Conservation (phyloP, 2,797 vertebrate species). For the Neosalanx taihuensis region DNA sequence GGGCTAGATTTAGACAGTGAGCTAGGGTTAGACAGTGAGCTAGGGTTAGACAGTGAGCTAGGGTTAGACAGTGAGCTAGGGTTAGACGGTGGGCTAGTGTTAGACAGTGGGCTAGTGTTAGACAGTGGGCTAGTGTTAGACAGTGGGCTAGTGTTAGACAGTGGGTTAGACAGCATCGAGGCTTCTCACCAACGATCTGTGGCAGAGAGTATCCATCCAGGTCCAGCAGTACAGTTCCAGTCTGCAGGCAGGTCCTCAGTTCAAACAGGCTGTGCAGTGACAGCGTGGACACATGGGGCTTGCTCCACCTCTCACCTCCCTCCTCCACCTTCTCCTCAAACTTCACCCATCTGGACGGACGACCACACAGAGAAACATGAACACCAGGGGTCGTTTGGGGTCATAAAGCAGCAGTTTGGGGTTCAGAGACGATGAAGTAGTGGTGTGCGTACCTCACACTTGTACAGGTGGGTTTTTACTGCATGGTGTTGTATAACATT, state of each 20-base stretch:
- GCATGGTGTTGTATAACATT: neutral
- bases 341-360: conserved; percentile 87
- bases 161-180: too few species aligned
- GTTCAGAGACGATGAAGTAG: neutral
- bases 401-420: neutral
- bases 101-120: too few species aligned
- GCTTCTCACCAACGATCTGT: conserved; percentile 90
- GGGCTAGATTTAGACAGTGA: too few species aligned
- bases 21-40: too few species aligned
- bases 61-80: too few species aligned
- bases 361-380: neutral
- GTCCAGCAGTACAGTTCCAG: conserved; percentile 88
- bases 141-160: too few species aligned
- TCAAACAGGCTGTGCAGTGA: conserved; percentile 96
- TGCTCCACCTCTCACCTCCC: conserved; percentile 96
- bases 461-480: too few species aligned
- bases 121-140: too few species aligned
- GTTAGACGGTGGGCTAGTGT: too few species aligned
- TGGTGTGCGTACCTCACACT: too few species aligned
- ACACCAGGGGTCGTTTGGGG: neutral
- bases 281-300: conserved; percentile 93
- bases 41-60: too few species aligned
- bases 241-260: conserved; percentile 92
- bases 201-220: conserved; percentile 88
- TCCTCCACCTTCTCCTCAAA: conserved; percentile 98